Evolutionary conservation across 1,140 invertebrate genomes (phyloP).

Genomic region (Subanguina moxae): DNA sequence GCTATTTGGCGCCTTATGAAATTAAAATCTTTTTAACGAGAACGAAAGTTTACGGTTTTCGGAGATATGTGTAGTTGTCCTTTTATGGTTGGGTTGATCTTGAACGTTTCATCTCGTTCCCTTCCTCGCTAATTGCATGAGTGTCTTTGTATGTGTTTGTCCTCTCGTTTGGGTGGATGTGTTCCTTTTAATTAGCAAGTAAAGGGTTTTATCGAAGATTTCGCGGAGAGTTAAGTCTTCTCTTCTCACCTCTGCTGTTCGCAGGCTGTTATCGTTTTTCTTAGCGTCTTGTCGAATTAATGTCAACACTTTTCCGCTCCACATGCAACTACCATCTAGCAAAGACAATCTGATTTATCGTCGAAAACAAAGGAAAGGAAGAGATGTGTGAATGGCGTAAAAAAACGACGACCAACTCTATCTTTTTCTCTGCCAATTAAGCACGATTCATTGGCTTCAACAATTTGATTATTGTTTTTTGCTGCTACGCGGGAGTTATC

Average conservation of each 20-base stretch:
- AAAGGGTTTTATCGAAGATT: neutral
- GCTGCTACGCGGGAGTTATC: neutral
- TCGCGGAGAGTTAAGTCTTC: neutral
- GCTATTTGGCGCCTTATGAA: no score
- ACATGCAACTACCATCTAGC: neutral
- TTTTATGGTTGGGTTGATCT: no score
- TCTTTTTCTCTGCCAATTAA: neutral
- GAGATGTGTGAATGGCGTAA: neutral
- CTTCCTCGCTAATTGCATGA: no score
- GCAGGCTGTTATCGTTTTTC: neutral
- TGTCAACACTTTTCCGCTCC: constrained; percentile 9
- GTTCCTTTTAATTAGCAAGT: constrained; percentile 2
- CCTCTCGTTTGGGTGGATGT: neutral
- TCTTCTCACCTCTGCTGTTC: neutral
- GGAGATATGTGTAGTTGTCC: no score
- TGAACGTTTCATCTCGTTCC: no score
- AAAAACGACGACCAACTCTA: constrained; percentile 1
- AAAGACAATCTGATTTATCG: neutral
- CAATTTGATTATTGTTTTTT: no score
- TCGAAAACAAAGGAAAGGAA: neutral
- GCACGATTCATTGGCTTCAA: constrained; percentile 3
- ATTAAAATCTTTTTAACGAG: no score
- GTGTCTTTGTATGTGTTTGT: no score
- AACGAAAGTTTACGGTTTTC: no score
- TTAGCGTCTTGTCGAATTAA: constrained; percentile 3